A percentile compares a stretch with the other conserved stretches of the same genome.
Conservation (phyloP, 2,113 vertebrate species). For the Python bivittatus region DNA sequence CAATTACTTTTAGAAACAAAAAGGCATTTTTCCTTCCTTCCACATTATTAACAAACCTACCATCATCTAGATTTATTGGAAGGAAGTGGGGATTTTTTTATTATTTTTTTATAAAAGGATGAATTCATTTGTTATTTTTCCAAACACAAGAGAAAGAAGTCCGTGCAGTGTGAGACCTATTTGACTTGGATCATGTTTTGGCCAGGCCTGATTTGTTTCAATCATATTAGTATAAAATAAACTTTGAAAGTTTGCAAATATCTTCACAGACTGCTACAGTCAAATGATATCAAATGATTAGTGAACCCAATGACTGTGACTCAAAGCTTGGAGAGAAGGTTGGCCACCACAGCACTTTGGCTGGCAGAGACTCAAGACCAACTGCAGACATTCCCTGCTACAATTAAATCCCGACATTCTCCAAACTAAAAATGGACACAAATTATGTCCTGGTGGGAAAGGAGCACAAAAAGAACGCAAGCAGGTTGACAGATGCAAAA, state of each 20-base stretch:
- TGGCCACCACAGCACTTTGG: conserved; percentile 54
- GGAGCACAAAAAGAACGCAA: conserved; percentile 56
- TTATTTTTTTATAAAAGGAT: conserved; percentile 10
- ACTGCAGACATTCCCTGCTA: conserved; percentile 45
- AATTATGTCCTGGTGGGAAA: conserved; percentile 47
- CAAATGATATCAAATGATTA: conserved; percentile 63
- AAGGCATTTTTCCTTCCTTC: conserved; percentile 11
- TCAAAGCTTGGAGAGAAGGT: conserved; percentile 57
- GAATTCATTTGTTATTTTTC: conserved; percentile 45
- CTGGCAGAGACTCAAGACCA: conserved; percentile 62
- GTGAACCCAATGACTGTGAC: conserved; percentile 53
- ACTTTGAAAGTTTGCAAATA: conserved; percentile 61
- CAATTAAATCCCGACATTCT: conserved; percentile 54
- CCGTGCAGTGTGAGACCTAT: neutral
- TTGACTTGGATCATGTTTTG: conserved; percentile 41
- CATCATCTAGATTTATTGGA: neutral
- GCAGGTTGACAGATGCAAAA: conserved; percentile 39
- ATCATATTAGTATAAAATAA: conserved; percentile 54
- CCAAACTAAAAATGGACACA: conserved; percentile 56
- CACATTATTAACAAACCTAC: conserved; percentile 1
- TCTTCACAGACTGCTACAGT: conserved; percentile 47
- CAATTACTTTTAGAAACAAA: conserved; percentile 8
- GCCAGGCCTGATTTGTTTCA: conserved; percentile 43
- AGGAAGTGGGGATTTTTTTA: neutral
- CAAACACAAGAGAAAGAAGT: conserved; percentile 45